Percentiles rank a stretch among this genome's conserved stretches.
Evolutionary conservation across 2,113 vertebrate genomes (phyloP).

Genomic region (Podiceps cristatus): DNA sequence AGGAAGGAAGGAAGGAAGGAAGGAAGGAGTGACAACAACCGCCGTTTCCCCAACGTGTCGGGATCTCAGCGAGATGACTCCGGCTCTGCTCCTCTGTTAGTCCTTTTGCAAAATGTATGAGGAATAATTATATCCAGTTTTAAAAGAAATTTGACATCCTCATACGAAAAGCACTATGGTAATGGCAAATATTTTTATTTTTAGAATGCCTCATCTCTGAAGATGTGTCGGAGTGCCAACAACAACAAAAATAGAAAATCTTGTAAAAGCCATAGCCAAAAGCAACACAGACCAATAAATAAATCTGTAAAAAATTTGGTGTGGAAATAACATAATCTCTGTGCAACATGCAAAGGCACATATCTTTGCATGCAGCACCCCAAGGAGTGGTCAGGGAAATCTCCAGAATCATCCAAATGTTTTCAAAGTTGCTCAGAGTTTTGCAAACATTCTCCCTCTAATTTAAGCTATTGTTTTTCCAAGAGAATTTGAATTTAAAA

Average conservation of each 20-base stretch:
- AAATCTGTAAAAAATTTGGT: neutral
- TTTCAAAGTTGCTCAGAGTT: neutral
- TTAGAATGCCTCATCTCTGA: neutral
- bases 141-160: neutral
- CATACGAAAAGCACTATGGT: neutral
- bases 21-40: neutral
- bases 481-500: slow-evolving; percentile 22
- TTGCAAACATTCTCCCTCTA: slow-evolving; percentile 34
- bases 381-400: neutral
- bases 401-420: neutral
- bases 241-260: slow-evolving; percentile 33
- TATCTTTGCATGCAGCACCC: neutral
- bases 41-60: rapidly evolving
- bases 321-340: slow-evolving; percentile 10
- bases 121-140: neutral
- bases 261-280: neutral
- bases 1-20: no score
- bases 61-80: neutral
- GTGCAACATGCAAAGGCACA: neutral
- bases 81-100: neutral
- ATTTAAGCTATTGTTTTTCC: slow-evolving; percentile 48
- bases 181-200: slow-evolving; percentile 51
- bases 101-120: neutral
- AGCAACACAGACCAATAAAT: neutral
- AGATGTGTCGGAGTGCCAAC: slow-evolving; percentile 27